Conservation (phyloP, 2,888 invertebrate species). For the Drosophila phalerata region DNA sequence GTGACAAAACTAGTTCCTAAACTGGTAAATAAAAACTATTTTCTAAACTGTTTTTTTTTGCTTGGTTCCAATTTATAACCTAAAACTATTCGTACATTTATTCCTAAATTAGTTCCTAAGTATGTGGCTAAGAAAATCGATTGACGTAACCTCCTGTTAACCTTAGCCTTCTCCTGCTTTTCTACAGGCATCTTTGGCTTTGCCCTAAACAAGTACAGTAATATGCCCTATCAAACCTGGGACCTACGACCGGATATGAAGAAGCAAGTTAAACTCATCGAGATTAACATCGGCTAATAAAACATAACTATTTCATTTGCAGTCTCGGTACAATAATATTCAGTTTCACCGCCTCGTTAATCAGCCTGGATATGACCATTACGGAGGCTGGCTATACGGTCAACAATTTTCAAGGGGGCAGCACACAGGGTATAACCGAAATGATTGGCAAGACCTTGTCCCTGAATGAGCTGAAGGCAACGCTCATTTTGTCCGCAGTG, state of each 20-base stretch:
- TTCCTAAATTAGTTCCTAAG: too few species aligned
- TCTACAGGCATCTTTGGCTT: slow-evolving; percentile 89
- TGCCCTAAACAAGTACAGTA: slow-evolving; percentile 90
- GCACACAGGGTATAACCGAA: slow-evolving; percentile 81
- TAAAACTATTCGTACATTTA: too few species aligned
- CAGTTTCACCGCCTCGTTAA: slow-evolving; percentile 87
- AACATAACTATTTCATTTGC: slow-evolving; percentile 1
- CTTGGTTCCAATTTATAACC: too few species aligned
- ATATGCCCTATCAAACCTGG: slow-evolving; percentile 95
- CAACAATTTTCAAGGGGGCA: slow-evolving; percentile 85
- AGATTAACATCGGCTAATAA: neutral
- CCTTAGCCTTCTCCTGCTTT: neutral
- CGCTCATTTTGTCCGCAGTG: slow-evolving; percentile 88
- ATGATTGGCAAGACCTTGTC: slow-evolving; percentile 83
- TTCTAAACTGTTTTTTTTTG: too few species aligned
- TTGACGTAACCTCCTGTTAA: neutral
- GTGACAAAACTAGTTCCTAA: too few species aligned
- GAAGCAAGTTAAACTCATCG: slow-evolving; percentile 48
- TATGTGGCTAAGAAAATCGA: too few species aligned
- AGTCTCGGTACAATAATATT: slow-evolving; percentile 85
- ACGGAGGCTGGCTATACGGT: slow-evolving; percentile 85
- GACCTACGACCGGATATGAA: slow-evolving; percentile 90
- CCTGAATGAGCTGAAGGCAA: slow-evolving; percentile 81
- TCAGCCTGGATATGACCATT: slow-evolving; percentile 87
- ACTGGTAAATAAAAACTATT: too few species aligned